Evolutionary conservation across 2,113 vertebrate genomes (phyloP), one percentile per base, ranked within the genome.

Genomic region (Orycteropus afer): DNA sequence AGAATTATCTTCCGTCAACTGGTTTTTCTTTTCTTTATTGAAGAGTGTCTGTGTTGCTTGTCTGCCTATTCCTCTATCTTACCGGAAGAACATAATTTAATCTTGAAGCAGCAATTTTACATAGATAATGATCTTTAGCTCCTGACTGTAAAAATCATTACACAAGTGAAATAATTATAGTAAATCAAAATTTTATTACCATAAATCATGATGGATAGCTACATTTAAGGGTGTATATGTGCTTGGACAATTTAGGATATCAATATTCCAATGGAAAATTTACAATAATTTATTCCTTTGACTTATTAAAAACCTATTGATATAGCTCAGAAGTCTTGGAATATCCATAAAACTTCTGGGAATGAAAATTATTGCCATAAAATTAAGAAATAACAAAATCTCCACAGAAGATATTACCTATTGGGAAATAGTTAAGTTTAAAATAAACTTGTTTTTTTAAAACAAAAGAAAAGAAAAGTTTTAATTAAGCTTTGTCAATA

Each of bases 291-390:
- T 90, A 91, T 95, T 95, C 92, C 61, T 93, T 40, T 90, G 77
- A 83, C 69, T 97, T 92, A 96, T 94, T 96, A 96, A 95, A 96
- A 96, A 45, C 34, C 67, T 92, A 65, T n/a, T n/a, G 3, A 59
- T 32, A 94, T 51, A 88, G 32, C 78, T 94, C 84, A 88, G 90
- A 96, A 71, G 85, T 93, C 86, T 96, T 86, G 61, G 32, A 83
- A 94, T 92, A 94, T 2, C n/a, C 81, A 96, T 92, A 91, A 93
- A 96, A 83, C 93, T 71, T 93, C 63, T 65, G 32, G 63, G 10
- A 12, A 15, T 65, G 61, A 53, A 93, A 93, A 89, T 6, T 37
- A 86, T 1, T 86, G 63, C 40, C 51, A 77, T 93, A 95, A 92
- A 85, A 91, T 94, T 93, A 93, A 95, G 82, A 95, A 91, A 86